phyloP scores from a whole-genome alignment of 2,113 vertebrate species.

The Carassius gibelio region DNA sequence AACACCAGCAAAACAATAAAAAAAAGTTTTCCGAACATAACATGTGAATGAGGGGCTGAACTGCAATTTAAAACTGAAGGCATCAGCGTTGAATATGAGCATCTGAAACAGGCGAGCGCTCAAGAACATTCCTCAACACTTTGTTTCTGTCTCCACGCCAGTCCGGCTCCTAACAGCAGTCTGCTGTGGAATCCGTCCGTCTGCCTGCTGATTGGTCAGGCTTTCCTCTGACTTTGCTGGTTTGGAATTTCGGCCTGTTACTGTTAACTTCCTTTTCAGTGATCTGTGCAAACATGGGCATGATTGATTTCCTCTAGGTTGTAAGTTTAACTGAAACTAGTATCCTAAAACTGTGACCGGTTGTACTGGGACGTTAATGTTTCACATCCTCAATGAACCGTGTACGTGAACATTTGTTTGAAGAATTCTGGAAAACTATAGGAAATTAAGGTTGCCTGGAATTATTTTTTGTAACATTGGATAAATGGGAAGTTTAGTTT shows the following conservation, averaged over 20 bases:
- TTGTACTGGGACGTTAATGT: neutral
- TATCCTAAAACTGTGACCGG: neutral
- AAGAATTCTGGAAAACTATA: neutral
- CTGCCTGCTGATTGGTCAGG: constrained; percentile 46
- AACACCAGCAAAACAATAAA: neutral
- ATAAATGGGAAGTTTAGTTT: neutral
- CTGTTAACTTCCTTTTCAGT: constrained; percentile 17
- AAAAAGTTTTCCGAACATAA: neutral
- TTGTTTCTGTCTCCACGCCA: constrained; percentile 36
- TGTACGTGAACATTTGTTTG: neutral
- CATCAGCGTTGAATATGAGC: constrained; percentile 1
- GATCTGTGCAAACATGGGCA: neutral
- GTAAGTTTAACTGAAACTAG: neutral
- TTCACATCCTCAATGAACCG: neutral
- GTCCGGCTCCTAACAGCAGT: constrained; percentile 36
- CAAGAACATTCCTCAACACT: constrained; percentile 49
- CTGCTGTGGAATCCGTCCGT: constrained; percentile 50
- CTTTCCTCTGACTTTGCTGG: constrained; percentile 54
- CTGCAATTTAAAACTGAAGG: neutral
- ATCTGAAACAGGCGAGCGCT: constrained; percentile 1
- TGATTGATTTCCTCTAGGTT: neutral
- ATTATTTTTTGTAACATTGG: too few species aligned
- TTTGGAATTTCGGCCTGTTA: constrained; percentile 59
- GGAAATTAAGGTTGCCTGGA: neutral
- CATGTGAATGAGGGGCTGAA: constrained; percentile 2